Evolutionary conservation across 2,888 invertebrate genomes (phyloP).

Genomic region (Cephus spinipes): DNA sequence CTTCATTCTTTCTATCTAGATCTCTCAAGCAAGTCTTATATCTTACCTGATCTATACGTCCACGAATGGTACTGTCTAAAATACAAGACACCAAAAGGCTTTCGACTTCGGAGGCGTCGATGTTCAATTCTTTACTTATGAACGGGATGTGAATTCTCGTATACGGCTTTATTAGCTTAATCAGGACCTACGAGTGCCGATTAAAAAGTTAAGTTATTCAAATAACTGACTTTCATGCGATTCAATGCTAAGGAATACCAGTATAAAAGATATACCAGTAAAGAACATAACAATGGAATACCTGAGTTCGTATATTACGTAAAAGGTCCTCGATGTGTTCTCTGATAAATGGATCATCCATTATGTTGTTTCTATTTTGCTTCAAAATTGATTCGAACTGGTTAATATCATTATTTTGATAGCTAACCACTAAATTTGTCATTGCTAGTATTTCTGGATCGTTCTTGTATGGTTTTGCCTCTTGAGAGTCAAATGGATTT

Average conservation of each 20-base stretch:
- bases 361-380: conserved; percentile 93
- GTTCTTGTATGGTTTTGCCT: conserved; percentile 99
- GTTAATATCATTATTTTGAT: conserved; percentile 98
- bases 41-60: conserved; percentile 86
- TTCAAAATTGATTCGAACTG: conserved; percentile 97
- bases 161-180: conserved; percentile 97
- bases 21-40: not conserved
- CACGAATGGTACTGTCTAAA: conserved; percentile 91
- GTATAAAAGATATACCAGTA: too few species aligned
- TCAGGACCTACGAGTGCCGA: conserved; percentile 80
- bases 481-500: conserved; percentile 99
- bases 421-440: conserved; percentile 97
- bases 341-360: conserved; percentile 99
- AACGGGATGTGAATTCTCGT: conserved; percentile 98
- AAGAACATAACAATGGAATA: conserved; percentile 16
- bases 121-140: conserved; percentile 94
- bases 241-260: not conserved
- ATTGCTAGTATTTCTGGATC: conserved; percentile 99
- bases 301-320: conserved; percentile 89
- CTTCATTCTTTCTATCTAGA: not conserved
- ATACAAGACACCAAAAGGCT: conserved; percentile 97
- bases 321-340: conserved; percentile 98
- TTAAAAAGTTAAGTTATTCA: not conserved
- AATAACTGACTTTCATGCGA: too few species aligned
- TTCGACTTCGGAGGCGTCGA: conserved; percentile 95